phyloP scores from a whole-genome alignment of 2,888 invertebrate species.

The Hyles lineata region DNA sequence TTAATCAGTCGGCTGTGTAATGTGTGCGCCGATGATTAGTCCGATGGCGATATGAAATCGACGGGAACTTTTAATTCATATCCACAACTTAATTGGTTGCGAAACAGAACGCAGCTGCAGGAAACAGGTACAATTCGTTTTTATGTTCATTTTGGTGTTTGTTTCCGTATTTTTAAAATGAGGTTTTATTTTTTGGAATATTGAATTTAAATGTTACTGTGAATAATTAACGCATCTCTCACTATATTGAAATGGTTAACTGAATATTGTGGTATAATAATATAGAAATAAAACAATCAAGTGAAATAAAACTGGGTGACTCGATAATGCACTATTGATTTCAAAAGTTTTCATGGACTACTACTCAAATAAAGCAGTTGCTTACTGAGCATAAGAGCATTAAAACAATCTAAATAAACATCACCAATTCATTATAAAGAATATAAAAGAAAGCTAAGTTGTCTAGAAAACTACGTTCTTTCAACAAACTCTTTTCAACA shows the following conservation, averaged over 20 bases:
- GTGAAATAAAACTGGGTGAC: too few species aligned
- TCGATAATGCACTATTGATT: too few species aligned
- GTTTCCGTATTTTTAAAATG: not conserved
- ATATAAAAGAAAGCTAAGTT: not conserved
- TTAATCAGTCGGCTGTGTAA: conserved; percentile 80
- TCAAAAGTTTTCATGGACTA: too few species aligned
- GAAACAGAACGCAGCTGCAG: conserved; percentile 35
- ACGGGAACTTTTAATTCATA: conserved; percentile 61
- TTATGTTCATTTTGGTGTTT: not conserved
- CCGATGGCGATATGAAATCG: conserved; percentile 72
- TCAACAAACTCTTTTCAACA: not conserved
- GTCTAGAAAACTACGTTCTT: not conserved
- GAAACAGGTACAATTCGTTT: conserved; percentile 6
- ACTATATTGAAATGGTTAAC: too few species aligned
- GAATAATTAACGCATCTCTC: too few species aligned
- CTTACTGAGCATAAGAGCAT: too few species aligned
- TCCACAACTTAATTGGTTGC: conserved; percentile 40
- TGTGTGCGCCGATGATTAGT: conserved; percentile 71
- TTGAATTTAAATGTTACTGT: too few species aligned
- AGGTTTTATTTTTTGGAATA: not conserved
- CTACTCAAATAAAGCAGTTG: too few species aligned
- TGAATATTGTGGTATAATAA: too few species aligned
- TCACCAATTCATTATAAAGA: not conserved
- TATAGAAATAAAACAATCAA: too few species aligned
- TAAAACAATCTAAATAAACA: not conserved